Evolutionary conservation across 2,113 vertebrate species (phyloP).

Genomic region (Chaenocephalus aceratus): DNA sequence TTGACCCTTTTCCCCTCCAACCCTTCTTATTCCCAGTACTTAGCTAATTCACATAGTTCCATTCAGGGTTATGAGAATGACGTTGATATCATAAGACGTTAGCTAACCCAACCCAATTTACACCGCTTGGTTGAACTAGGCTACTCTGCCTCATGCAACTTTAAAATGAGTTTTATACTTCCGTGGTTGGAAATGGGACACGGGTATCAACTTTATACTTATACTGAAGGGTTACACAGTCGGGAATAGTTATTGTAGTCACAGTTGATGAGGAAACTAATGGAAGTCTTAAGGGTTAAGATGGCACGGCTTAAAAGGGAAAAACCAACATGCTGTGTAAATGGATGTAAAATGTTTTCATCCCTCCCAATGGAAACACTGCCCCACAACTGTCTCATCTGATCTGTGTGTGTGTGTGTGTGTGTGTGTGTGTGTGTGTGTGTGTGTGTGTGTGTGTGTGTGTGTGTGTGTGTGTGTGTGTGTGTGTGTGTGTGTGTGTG

Average conservation of each 20-base stretch:
- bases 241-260: background rate
- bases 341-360: constrained; percentile 38
- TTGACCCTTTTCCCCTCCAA: background rate
- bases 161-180: constrained; percentile 75
- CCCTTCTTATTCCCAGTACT: constrained; percentile 6
- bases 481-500: constrained; percentile 40
- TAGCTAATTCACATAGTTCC: constrained; percentile 25
- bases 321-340: constrained; percentile 10
- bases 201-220: constrained; percentile 29
- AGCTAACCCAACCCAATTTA: constrained; percentile 57
- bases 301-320: background rate
- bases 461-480: constrained; percentile 44
- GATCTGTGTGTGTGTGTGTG: constrained; percentile 54
- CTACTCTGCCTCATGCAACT: constrained; percentile 78
- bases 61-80: constrained; percentile 44
- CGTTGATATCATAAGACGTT: constrained; percentile 35
- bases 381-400: constrained; percentile 77
- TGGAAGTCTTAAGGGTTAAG: background rate
- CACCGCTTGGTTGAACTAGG: constrained; percentile 68
- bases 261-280: constrained; percentile 6
- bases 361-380: constrained; percentile 51
- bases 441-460: constrained; percentile 37
- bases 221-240: constrained; percentile 14
- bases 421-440: constrained; percentile 40
- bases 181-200: constrained; percentile 66